A percentile compares a stretch with the other conserved stretches of the same genome.
These are phyloP conservation scores for Erebia aethiops DNA, from an alignment of 2,888 invertebrate genomes.

Conservation along the genomic window DNA sequence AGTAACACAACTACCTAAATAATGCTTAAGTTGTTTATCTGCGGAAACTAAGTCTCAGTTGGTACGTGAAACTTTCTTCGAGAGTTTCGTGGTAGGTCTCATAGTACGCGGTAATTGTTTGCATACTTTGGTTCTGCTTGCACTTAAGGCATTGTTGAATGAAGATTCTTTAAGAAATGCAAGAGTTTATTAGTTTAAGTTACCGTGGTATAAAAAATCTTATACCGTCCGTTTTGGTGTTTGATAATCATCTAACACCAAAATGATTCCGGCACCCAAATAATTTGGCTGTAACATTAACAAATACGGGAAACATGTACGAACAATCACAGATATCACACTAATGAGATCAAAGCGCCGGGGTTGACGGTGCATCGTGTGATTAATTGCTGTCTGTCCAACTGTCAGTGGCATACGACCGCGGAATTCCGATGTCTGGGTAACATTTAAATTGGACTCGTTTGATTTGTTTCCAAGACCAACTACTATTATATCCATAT, in stretches of 20 bases:
- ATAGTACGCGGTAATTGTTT: not conserved
- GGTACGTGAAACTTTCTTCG: not conserved
- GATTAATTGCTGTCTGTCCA: slow-evolving; percentile 52
- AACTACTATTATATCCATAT: too few relatives aligned
- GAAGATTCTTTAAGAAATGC: too few relatives aligned
- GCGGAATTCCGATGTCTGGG: slow-evolving; percentile 28
- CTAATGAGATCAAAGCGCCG: slow-evolving; percentile 42
- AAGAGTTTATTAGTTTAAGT: too few relatives aligned
- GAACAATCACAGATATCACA: slow-evolving; percentile 30
- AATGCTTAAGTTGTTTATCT: too few relatives aligned
- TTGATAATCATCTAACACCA: too few relatives aligned
- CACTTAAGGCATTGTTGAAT: not conserved
- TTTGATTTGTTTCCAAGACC: slow-evolving; percentile 7
- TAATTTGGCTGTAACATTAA: slow-evolving; percentile 17
- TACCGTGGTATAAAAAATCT: too few relatives aligned
- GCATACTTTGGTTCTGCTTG: not conserved
- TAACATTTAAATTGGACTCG: slow-evolving; percentile 4
- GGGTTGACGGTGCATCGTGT: slow-evolving; percentile 45
- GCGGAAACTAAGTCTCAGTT: slow-evolving; percentile 2
- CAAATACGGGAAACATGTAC: slow-evolving; percentile 6
- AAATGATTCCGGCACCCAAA: not conserved
- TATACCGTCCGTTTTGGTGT: too few relatives aligned
- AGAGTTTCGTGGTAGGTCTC: slow-evolving; percentile 7
- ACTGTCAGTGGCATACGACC: slow-evolving; percentile 39
- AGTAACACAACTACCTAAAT: too few relatives aligned